phyloP scores from a whole-genome alignment of 2,113 vertebrate species.

The Nycticorax nycticorax region DNA sequence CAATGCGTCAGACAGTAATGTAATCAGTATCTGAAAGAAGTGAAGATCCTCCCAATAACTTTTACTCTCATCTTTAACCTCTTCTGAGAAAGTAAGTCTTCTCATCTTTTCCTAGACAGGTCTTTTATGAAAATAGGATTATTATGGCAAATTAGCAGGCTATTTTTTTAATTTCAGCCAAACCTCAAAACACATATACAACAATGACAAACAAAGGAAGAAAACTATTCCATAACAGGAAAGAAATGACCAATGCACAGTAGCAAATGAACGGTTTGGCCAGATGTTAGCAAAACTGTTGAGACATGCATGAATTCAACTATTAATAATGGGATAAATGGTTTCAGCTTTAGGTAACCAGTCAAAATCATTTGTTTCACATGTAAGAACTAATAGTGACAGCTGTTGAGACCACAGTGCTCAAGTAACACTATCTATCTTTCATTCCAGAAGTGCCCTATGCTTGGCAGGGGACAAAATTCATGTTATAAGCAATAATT shows the following conservation, averaged over 20 bases:
- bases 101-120: not conserved
- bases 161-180: not conserved
- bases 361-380: not conserved
- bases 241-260: not conserved
- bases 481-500: not conserved
- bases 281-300: not conserved
- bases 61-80: not conserved
- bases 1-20: not conserved
- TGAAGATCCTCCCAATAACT: not conserved
- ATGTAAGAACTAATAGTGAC: not conserved
- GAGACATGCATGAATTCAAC: not conserved
- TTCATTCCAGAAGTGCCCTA: not conserved
- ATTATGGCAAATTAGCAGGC: not conserved
- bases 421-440: not conserved
- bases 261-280: not conserved
- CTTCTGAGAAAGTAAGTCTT: not conserved
- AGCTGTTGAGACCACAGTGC: not conserved
- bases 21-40: not conserved
- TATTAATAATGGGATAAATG: not conserved
- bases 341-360: not conserved
- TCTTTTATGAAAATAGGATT: not conserved
- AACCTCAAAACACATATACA: not conserved
- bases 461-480: not conserved
- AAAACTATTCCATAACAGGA: not conserved
- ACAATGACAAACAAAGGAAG: not conserved